These are phyloP conservation scores for Sebastes steindachneri DNA, from an alignment of 2,797 vertebrate genomes.

Conservation along the genomic window DNA sequence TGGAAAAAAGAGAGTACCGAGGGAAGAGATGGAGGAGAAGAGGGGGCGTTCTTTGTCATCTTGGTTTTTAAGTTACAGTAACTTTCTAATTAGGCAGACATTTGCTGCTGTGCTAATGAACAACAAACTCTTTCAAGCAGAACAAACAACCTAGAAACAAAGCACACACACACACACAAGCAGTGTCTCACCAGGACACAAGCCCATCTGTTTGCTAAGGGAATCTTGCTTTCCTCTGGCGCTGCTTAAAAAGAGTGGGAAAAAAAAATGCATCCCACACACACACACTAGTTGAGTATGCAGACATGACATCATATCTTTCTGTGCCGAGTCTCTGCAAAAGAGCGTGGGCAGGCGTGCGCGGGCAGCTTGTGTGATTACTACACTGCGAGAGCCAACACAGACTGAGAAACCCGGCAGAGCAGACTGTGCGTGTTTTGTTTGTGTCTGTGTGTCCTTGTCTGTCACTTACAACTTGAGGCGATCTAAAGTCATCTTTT, in stretches of 20 bases:
- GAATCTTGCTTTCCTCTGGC: slow-evolving; percentile 40
- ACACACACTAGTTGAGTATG: slow-evolving; percentile 39
- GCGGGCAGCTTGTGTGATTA: slow-evolving; percentile 51
- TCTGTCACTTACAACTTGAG: slow-evolving; percentile 61
- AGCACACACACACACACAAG: slow-evolving; percentile 1
- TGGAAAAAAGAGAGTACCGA: not conserved
- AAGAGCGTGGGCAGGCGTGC: slow-evolving; percentile 64
- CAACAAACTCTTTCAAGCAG: slow-evolving; percentile 66
- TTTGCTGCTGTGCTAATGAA: slow-evolving; percentile 67
- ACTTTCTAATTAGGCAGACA: slow-evolving; percentile 69
- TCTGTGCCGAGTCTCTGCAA: slow-evolving; percentile 52
- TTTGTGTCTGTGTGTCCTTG: slow-evolving; percentile 26
- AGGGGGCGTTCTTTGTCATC: slow-evolving; percentile 15
- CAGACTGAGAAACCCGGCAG: slow-evolving; percentile 30
- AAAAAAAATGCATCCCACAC: slow-evolving; percentile 41
- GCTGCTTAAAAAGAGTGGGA: slow-evolving; percentile 40
- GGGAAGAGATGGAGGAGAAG: not conserved
- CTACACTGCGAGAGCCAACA: slow-evolving; percentile 48
- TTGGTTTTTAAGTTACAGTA: slow-evolving; percentile 55
- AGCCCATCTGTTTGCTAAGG: slow-evolving; percentile 71
- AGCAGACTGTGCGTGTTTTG: slow-evolving; percentile 26
- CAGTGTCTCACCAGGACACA: slow-evolving; percentile 57
- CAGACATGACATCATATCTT: slow-evolving; percentile 79
- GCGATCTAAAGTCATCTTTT: slow-evolving; percentile 50
- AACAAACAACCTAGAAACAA: slow-evolving; percentile 71